Base-by-base conservation (phyloP, 2,797 vertebrate genomes). In the Triplophysa bombifrons region DNA sequence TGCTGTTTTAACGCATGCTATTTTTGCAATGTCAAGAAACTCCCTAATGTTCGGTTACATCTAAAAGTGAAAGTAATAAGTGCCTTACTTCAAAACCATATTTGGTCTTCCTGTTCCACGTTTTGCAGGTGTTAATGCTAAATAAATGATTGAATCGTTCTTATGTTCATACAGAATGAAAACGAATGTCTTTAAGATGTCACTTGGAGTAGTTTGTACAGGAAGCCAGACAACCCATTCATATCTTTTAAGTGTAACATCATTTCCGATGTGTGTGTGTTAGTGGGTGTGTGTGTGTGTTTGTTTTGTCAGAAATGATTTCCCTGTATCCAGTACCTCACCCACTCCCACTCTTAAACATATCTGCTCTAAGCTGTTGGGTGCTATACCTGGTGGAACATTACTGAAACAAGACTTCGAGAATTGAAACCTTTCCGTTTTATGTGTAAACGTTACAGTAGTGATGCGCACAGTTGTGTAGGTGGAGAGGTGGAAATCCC, bases 401-500 rank as follows among this genome's bases (percentile, higher is more conserved):
- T 53, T 22, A 61, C 66, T 25, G 66, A 4, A 67, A 25, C 10
- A 61, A 67, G 41, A 19, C 27, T 27, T 27, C 25, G 3, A 10
- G 19, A 51, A 78, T 71, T 41, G 13, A 78, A 63, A 41, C 61
- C 46, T 71, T 78, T 78, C 58, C 56, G 1, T 41, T 78, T 25
- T 27, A 71, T 64, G 25, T 27, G 4, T 14, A 74, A 53, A 48
- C 63, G 58, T 53, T 41, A 50, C 65, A 78, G 8, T 48, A 69
- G 48, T 27, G 3, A 34, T n/a, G n/a, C 25, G 44, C 9, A 12
- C 55, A 56, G 22, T 60, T 77, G 60, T 61, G 75, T 69, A 3
- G 53, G 66, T 61, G 55, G 19, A 19, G 16, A 41, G 41, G 13
- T 77, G 75, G 66, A 77, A 77, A 61, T 70, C 66, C 75, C 65